These are phyloP conservation scores for Picus viridis DNA, from an alignment of 2,797 vertebrate genomes.

Conservation along the genomic window DNA sequence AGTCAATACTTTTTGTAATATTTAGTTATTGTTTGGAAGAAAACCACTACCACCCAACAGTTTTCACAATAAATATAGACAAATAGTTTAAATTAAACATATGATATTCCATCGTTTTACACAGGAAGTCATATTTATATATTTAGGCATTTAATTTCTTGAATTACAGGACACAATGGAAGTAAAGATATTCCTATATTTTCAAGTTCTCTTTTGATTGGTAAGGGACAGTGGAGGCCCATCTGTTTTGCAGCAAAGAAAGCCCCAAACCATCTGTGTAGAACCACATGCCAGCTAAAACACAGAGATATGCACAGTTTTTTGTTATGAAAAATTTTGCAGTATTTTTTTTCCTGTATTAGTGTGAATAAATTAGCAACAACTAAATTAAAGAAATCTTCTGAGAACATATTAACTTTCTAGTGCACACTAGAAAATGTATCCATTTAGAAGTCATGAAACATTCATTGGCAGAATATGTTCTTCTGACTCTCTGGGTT, in stretches of 20 bases:
- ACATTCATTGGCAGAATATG: slow-evolving; percentile 50
- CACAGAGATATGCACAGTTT: slow-evolving; percentile 89
- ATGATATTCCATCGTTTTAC: slow-evolving; percentile 78
- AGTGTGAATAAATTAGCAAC: slow-evolving; percentile 86
- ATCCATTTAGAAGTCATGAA: slow-evolving; percentile 72
- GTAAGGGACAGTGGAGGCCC: slow-evolving; percentile 85
- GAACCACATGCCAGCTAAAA: slow-evolving; percentile 87
- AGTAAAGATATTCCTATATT: slow-evolving; percentile 84
- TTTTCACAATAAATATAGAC: slow-evolving; percentile 79
- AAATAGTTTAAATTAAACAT: slow-evolving; percentile 79
- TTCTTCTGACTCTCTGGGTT: slow-evolving; percentile 7
- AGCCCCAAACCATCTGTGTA: slow-evolving; percentile 90
- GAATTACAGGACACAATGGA: slow-evolving; percentile 82
- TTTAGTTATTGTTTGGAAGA: slow-evolving; percentile 77
- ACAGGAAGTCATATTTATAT: slow-evolving; percentile 78
- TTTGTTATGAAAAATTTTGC: slow-evolving; percentile 86
- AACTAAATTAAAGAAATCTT: slow-evolving; percentile 85
- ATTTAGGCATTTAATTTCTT: slow-evolving; percentile 82
- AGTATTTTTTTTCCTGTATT: slow-evolving; percentile 84
- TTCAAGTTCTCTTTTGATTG: slow-evolving; percentile 85
- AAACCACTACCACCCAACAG: slow-evolving; percentile 64
- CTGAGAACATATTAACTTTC: slow-evolving; percentile 82
- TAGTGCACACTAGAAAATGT: slow-evolving; percentile 72
- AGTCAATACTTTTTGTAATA: slow-evolving; percentile 77
- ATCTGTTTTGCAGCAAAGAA: slow-evolving; percentile 90